Percentiles rank a stretch among this genome's conserved stretches.
Evolutionary conservation across 2,113 vertebrate genomes (phyloP).

Genomic region (Upupa epops): DNA sequence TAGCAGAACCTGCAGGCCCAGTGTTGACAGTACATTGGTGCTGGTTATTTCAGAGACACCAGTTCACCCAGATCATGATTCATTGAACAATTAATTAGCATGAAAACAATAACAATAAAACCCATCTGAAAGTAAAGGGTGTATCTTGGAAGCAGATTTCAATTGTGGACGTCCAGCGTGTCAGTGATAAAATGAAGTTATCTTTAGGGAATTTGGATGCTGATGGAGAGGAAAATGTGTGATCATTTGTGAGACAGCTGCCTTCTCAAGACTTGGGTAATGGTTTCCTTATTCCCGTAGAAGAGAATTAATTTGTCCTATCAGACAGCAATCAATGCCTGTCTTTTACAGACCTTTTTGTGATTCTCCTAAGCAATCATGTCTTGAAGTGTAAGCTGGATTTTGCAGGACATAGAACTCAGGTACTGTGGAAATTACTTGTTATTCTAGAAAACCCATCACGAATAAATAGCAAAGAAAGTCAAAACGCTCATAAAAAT

Average conservation of each 20-base stretch:
- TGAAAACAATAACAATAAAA: neutral
- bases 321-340: neutral
- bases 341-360: neutral
- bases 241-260: conserved; percentile 22
- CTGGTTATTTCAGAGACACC: neutral
- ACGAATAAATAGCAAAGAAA: neutral
- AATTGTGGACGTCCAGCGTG: neutral
- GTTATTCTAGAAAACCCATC: neutral
- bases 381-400: neutral
- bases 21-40: neutral
- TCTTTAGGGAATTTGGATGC: conserved; percentile 52
- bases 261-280: neutral
- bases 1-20: neutral
- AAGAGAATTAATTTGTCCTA: neutral
- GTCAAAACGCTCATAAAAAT: neutral
- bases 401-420: neutral
- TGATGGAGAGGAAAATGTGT: conserved; percentile 55
- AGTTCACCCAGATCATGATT: neutral
- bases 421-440: neutral
- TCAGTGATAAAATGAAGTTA: neutral
- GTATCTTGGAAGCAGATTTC: neutral
- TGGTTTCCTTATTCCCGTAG: neutral
- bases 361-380: neutral
- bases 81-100: neutral
- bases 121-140: neutral